A percentile compares a stretch with the other conserved stretches of the same genome.
Evolutionary conservation across 2,113 vertebrate genomes (phyloP).

Genomic region (human): DNA sequence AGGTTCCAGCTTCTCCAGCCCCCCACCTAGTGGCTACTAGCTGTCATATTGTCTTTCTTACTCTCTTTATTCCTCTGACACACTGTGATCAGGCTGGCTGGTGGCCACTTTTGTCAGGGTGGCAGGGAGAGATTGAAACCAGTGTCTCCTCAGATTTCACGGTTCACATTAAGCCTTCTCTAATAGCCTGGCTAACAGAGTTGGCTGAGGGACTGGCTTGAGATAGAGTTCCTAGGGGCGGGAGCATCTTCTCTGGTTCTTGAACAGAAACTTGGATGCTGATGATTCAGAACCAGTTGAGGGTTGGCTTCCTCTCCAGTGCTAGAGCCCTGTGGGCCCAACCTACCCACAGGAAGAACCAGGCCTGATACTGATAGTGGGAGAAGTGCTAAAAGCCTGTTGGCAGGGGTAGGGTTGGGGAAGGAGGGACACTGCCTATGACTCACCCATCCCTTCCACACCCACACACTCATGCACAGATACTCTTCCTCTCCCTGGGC

Average conservation of each 20-base stretch:
- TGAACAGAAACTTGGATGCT: slow-evolving; percentile 67
- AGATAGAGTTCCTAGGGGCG: slow-evolving; percentile 70
- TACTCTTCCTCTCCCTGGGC: neutral
- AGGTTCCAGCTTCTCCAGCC: neutral
- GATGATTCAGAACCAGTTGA: slow-evolving; percentile 64
- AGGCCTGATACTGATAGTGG: neutral
- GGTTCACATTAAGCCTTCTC: slow-evolving; percentile 72
- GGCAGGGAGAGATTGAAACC: slow-evolving; percentile 79
- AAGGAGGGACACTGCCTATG: neutral
- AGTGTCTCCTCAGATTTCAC: slow-evolving; percentile 77
- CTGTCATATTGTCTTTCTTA: slow-evolving; percentile 1
- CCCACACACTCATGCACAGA: neutral
- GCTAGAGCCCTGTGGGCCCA: neutral
- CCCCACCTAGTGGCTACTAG: neutral
- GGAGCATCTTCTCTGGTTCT: slow-evolving; percentile 65
- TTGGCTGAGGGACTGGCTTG: slow-evolving; percentile 73
- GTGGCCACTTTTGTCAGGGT: slow-evolving; percentile 76
- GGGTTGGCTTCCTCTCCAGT: neutral
- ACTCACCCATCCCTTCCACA: neutral
- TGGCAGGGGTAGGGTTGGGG: too few relatives aligned
- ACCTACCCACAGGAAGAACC: neutral
- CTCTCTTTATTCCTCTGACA: slow-evolving; percentile 51
- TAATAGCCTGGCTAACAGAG: slow-evolving; percentile 79
- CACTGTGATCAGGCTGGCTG: slow-evolving; percentile 66
- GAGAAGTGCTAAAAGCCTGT: neutral